These are phyloP conservation scores for Heteropelma amictum DNA, from an alignment of 2,888 invertebrate genomes.

Conservation along the genomic window DNA sequence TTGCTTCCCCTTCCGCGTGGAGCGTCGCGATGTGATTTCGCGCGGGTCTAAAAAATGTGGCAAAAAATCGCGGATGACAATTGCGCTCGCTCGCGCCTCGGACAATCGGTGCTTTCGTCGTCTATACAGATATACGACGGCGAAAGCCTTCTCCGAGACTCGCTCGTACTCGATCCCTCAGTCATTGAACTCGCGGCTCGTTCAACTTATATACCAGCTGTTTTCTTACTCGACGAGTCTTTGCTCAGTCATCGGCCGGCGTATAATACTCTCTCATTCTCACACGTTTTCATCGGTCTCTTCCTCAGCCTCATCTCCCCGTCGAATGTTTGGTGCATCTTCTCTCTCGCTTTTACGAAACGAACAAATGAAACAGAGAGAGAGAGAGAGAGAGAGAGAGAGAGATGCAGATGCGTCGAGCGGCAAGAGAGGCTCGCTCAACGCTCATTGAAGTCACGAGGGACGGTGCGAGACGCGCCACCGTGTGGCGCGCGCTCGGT, in stretches of 20 bases:
- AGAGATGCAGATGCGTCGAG: constrained; percentile 24
- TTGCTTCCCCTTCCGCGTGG: too few relatives aligned
- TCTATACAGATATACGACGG: not conserved
- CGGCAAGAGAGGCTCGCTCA: constrained; percentile 48
- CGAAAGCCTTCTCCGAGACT: constrained; percentile 52
- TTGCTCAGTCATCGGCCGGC: constrained; percentile 32
- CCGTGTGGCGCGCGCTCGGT: constrained; percentile 11
- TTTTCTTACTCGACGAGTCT: constrained; percentile 68
- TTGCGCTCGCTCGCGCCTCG: not conserved
- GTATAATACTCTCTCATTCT: constrained; percentile 1
- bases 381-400: not conserved
- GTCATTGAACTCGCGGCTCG: constrained; percentile 75
- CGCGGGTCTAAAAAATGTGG: not conserved
- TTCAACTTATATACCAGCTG: constrained; percentile 75
- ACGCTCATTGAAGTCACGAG: constrained; percentile 57
- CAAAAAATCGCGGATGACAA: constrained; percentile 23
- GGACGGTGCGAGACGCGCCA: constrained; percentile 21
- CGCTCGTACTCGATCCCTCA: constrained; percentile 64
- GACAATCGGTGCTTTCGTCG: not conserved
- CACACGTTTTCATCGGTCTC: constrained; percentile 32
- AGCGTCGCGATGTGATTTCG: too few relatives aligned
- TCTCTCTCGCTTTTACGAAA: not conserved
- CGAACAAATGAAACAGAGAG: not conserved
- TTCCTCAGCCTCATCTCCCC: constrained; percentile 40
- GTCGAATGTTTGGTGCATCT: not conserved